phyloP scores from a whole-genome alignment of 2,888 invertebrate species.

The Drosophila borealis region DNA sequence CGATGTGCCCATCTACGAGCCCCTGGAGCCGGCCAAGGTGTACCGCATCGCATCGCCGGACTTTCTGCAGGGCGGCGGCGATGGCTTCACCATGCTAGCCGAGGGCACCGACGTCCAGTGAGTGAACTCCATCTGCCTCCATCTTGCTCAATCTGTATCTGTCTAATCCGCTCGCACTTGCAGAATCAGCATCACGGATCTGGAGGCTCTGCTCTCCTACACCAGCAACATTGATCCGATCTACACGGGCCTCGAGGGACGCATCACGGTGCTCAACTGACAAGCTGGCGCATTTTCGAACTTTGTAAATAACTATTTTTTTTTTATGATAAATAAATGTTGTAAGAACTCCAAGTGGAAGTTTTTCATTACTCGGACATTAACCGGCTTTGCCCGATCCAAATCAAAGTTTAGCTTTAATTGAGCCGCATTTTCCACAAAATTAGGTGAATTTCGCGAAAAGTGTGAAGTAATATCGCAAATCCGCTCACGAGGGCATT shows the following conservation, averaged over 20 bases:
- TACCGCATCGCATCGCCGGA: constrained; percentile 88
- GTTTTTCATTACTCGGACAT: too few species aligned
- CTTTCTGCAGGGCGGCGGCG: constrained; percentile 89
- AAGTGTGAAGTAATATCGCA: too few species aligned
- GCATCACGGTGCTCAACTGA: constrained; percentile 66
- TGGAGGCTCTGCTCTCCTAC: constrained; percentile 76
- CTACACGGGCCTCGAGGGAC: constrained; percentile 66
- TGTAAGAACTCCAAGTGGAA: not conserved
- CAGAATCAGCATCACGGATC: constrained; percentile 63
- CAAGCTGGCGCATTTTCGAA: too few species aligned
- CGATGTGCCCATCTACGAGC: constrained; percentile 87
- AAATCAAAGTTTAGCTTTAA: too few species aligned
- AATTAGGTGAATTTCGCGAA: too few species aligned
- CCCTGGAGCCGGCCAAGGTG: constrained; percentile 86
- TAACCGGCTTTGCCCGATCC: too few species aligned
- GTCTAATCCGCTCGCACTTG: not conserved
- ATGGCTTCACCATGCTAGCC: constrained; percentile 87
- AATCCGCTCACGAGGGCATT: not conserved
- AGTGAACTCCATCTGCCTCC: not conserved
- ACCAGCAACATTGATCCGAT: constrained; percentile 62
- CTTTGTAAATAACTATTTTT: not conserved
- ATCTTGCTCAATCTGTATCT: not conserved
- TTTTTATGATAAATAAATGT: constrained; percentile 12
- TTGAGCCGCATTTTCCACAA: too few species aligned
- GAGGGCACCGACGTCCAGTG: constrained; percentile 81